Conservation (phyloP, 2,797 vertebrate species). For the Psittacula derbiana region DNA sequence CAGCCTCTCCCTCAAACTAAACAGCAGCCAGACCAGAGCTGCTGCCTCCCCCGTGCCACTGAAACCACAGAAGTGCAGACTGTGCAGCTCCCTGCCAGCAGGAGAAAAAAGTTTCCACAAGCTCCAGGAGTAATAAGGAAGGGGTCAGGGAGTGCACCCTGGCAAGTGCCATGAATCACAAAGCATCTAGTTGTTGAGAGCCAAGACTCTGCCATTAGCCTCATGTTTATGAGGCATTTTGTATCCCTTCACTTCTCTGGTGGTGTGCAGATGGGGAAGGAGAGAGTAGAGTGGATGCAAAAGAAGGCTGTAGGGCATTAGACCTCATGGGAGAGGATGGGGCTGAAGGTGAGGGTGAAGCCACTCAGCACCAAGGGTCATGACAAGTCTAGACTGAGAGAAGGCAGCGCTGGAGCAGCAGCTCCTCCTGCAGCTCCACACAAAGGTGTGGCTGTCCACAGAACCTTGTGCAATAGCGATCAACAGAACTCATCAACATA, state of each 20-base stretch:
- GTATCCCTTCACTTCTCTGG: not conserved
- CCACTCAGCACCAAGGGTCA: not conserved
- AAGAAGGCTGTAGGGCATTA: not conserved
- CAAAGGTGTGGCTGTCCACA: not conserved
- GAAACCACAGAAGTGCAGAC: not conserved
- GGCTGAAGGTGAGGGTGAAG: not conserved
- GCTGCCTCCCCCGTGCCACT: not conserved
- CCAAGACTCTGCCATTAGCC: not conserved
- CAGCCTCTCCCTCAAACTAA: slow-evolving; percentile 52
- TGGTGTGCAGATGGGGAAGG: not conserved
- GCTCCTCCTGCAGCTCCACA: not conserved
- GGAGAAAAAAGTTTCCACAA: slow-evolving; percentile 13
- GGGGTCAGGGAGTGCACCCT: not conserved
- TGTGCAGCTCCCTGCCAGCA: not conserved
- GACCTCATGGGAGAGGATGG: not conserved
- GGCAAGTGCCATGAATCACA: not conserved
- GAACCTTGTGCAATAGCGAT: not conserved
- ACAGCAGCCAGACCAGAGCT: not conserved
- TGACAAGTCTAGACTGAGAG: not conserved
- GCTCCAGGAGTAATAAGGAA: not conserved
- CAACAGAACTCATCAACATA: not conserved
- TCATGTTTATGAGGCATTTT: not conserved
- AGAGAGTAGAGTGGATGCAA: not conserved
- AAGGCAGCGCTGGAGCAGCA: accelerated
- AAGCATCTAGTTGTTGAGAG: not conserved